Percentiles rank a stretch among this genome's conserved stretches.
Evolutionary conservation across 2,888 invertebrate species (phyloP).

Genomic region (Latrodectus hesperus): DNA sequence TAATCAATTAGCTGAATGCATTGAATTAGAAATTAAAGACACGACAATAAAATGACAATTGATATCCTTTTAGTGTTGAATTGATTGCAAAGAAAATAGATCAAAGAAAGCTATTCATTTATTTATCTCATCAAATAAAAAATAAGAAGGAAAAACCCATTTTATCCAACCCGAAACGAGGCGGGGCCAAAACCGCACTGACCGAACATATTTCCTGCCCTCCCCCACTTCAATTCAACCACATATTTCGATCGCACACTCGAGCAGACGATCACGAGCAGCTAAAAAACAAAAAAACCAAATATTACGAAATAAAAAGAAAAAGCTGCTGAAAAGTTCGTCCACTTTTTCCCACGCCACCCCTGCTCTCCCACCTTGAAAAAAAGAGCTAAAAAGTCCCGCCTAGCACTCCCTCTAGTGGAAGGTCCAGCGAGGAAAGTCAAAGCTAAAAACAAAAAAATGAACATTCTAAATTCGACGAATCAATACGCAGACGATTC

Average conservation of each 20-base stretch:
- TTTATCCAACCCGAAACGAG: slow-evolving; percentile 49
- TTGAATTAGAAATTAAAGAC: background rate
- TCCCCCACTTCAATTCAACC: slow-evolving; percentile 2
- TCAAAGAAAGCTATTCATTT: slow-evolving; percentile 4
- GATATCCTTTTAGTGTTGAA: background rate
- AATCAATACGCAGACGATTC: slow-evolving; percentile 65
- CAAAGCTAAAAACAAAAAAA: slow-evolving; percentile 19
- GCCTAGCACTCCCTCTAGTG: slow-evolving; percentile 63
- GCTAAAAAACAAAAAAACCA: slow-evolving; percentile 21
- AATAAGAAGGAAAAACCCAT: slow-evolving; percentile 62
- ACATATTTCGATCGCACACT: slow-evolving; percentile 17
- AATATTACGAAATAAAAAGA: slow-evolving; percentile 26
- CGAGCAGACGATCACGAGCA: slow-evolving; percentile 61
- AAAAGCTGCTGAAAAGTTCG: slow-evolving; percentile 39
- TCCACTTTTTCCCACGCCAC: slow-evolving; percentile 67
- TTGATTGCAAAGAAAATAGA: background rate
- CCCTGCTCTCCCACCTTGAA: slow-evolving; percentile 33
- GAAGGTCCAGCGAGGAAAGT: slow-evolving; percentile 7
- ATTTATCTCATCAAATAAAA: background rate
- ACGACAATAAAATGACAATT: background rate
- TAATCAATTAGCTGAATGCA: background rate
- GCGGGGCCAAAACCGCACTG: slow-evolving; percentile 63
- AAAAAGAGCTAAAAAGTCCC: slow-evolving; percentile 34
- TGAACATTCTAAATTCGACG: slow-evolving; percentile 30
- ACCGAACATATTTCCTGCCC: slow-evolving; percentile 28